Evolutionary conservation across 2,113 vertebrate genomes (phyloP).

Genomic region (Copsychus sechellarum): DNA sequence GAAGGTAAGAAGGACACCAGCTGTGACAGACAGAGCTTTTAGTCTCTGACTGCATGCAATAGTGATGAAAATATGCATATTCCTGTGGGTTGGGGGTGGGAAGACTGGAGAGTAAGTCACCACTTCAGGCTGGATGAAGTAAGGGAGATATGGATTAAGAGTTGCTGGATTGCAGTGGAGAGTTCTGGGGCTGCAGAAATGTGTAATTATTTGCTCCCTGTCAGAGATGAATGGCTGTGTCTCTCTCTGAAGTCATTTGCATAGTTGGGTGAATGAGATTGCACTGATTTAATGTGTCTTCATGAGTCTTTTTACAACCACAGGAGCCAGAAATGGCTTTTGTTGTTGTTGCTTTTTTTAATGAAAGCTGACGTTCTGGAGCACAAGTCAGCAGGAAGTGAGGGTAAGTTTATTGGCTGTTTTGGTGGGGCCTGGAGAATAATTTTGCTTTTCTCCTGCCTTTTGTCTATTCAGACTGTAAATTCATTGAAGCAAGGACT

Average conservation of each 20-base stretch:
- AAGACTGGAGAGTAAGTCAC: not conserved
- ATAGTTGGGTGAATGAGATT: constrained; percentile 19
- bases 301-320: constrained; percentile 39
- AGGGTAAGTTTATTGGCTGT: constrained; percentile 56
- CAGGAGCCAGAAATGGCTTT: constrained; percentile 47
- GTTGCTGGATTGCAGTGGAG: not conserved
- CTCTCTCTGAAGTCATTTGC: constrained; percentile 7
- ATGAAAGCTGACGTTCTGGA: constrained; percentile 49
- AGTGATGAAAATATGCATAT: not conserved
- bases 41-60: not conserved
- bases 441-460: constrained; percentile 59
- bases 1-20: not conserved
- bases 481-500: constrained; percentile 41
- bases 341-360: constrained; percentile 50
- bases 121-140: not conserved
- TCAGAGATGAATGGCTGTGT: not conserved
- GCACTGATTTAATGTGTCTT: constrained; percentile 35
- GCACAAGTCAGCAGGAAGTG: constrained; percentile 48
- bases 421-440: constrained; percentile 59
- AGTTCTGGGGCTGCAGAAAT: not conserved
- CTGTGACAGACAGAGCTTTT: not conserved
- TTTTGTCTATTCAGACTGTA: constrained; percentile 62
- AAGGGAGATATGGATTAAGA: not conserved
- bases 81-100: not conserved
- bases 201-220: not conserved